A percentile compares a stretch with the other conserved stretches of the same genome.
Conservation (phyloP, 2,113 vertebrate genomes). For the Diphyllodes magnificus region DNA sequence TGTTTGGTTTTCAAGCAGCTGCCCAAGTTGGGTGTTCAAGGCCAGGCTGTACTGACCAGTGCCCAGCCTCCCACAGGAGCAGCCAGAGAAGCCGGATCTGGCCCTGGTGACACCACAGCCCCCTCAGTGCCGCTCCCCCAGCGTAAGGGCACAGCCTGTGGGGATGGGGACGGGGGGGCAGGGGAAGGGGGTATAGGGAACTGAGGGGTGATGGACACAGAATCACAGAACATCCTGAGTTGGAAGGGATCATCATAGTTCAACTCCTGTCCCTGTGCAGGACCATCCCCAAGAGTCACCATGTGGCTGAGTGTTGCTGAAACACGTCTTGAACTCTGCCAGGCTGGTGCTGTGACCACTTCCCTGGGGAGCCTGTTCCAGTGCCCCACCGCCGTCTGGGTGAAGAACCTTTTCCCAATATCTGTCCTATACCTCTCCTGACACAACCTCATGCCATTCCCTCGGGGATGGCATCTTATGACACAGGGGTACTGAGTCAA, state of each 20-base stretch:
- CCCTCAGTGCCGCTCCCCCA: background rate
- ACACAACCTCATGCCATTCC: background rate
- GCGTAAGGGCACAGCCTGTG: no score
- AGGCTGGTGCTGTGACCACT: background rate
- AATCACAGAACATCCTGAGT: no score
- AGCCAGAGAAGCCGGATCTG: background rate
- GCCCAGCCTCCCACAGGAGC: fast-evolving
- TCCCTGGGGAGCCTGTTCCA: background rate
- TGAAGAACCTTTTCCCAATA: background rate
- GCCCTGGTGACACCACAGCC: no score
- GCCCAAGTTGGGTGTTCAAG: fast-evolving
- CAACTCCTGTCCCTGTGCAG: background rate
- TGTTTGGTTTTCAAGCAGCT: fast-evolving
- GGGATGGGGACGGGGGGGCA: fast-evolving
- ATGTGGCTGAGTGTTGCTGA: fast-evolving
- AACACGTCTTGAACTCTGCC: background rate
- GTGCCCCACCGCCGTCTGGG: no score
- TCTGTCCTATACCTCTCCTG: background rate
- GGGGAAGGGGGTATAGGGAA: background rate
- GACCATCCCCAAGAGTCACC: background rate
- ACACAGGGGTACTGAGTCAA: fast-evolving
- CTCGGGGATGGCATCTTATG: no score
- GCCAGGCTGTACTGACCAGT: fast-evolving
- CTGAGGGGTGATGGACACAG: background rate
- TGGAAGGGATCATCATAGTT: background rate